phyloP scores from a whole-genome alignment of 2,888 invertebrate species.

The Cheilosia scutellata region DNA sequence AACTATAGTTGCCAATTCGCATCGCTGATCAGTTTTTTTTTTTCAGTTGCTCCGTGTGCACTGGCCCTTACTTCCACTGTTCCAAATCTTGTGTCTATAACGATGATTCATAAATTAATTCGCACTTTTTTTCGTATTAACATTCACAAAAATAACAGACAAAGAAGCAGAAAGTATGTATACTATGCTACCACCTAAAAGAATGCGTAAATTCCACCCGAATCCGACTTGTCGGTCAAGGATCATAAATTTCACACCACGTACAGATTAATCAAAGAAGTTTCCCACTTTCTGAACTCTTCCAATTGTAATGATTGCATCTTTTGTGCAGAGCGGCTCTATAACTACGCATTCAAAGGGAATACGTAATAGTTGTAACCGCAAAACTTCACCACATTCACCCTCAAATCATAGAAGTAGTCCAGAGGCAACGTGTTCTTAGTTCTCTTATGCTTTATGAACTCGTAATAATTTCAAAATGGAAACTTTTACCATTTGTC shows the following conservation, averaged over 20 bases:
- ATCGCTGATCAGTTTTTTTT: too few relatives aligned
- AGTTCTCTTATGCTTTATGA: constrained; percentile 57
- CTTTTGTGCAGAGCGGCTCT: constrained; percentile 45
- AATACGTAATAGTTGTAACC: constrained; percentile 29
- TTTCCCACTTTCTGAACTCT: constrained; percentile 54
- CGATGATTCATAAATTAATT: too few relatives aligned
- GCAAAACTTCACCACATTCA: constrained; percentile 28
- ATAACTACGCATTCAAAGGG: constrained; percentile 52
- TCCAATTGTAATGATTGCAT: constrained; percentile 68
- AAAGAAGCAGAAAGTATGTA: too few relatives aligned
- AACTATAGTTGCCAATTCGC: too few relatives aligned
- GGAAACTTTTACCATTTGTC: constrained; percentile 74
- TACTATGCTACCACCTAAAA: neutral
- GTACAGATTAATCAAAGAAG: constrained; percentile 66
- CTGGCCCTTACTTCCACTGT: too few relatives aligned
- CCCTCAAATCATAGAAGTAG: constrained; percentile 17
- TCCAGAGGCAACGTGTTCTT: neutral
- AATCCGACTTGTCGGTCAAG: constrained; percentile 56
- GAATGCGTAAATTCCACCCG: constrained; percentile 36
- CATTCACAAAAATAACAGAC: too few relatives aligned
- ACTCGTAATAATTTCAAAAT: constrained; percentile 74
- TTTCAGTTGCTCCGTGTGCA: too few relatives aligned
- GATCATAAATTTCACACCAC: constrained; percentile 66
- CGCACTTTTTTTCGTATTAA: too few relatives aligned
- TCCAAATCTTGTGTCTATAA: too few relatives aligned